Evolutionary conservation across 2,113 vertebrate species (phyloP).

Genomic region (Erythrocercus mccallii): DNA sequence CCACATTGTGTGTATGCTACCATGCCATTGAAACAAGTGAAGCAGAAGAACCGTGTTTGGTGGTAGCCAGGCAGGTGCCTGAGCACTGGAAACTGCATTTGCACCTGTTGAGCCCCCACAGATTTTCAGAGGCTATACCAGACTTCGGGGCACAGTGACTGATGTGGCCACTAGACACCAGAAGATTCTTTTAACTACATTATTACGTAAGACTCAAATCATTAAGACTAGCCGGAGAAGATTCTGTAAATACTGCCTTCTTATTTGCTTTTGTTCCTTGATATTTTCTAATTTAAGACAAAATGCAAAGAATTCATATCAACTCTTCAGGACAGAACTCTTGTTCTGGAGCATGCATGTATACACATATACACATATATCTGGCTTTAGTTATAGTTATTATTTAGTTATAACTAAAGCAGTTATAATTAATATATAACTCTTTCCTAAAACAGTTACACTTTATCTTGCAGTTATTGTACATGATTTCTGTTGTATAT

Average conservation of each 20-base stretch:
- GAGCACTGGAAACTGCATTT: neutral
- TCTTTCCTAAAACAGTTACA: neutral
- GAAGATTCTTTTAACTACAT: neutral
- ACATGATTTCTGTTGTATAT: neutral
- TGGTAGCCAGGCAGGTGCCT: neutral
- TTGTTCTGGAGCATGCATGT: neutral
- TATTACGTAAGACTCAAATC: neutral
- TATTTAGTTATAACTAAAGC: neutral
- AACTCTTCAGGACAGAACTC: neutral
- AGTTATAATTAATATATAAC: neutral
- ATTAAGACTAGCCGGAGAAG: neutral
- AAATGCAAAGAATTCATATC: neutral
- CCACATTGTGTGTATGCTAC: accelerated
- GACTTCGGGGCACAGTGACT: neutral
- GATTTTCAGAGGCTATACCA: neutral
- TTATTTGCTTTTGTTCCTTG: neutral
- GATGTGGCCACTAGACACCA: neutral
- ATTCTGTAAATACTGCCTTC: neutral
- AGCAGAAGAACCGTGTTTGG: neutral
- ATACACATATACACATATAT: neutral
- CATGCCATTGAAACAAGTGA: neutral
- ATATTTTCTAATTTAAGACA: neutral
- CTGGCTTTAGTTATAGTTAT: neutral
- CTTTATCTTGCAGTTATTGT: neutral
- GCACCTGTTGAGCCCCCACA: neutral